Base-by-base conservation (phyloP, 2,797 vertebrate genomes). In the Thunnus albacares region DNA sequence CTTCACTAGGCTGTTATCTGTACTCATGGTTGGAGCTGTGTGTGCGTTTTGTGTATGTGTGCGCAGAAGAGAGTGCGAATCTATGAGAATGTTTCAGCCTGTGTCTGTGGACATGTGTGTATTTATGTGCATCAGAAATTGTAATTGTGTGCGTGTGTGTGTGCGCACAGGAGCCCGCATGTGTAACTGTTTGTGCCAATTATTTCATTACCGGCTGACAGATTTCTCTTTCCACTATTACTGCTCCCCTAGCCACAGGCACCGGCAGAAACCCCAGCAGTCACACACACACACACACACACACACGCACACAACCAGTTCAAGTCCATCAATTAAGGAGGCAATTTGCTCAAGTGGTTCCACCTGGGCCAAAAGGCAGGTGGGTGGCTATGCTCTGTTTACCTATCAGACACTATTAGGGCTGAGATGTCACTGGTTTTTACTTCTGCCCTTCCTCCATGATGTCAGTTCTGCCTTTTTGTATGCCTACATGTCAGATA, bases 261-360 rank as follows among this genome's bases (percentile, higher is more conserved):
- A 87, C 65, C 30, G 22, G 58, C 56, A 84, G 66, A 80, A 81
- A 75, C 79, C 66, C 64, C 79, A 60, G 80, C 75, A 83, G 38
- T 57, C 61, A 51, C 71, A 72, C 64, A 41, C 71, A 59, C 64
- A 82, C 75, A 82, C 65, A 57, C 12, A 52, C 68, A 59, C n/a
- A 62, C 45, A 61, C 67, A 51, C 24, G n/a, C n/a, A 73, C 77
- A 82, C 80, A 82, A 89, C 87, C 84, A 86, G 83, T 90, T 88
- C 87, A 92, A 95, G 90, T 94, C 91, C 94, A 96, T 95, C 95
- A 95, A 95, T 96, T 94, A 93, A 94, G 90, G 90, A 94, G 89
- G 94, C 90, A 95, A 94, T 95, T 94, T 92, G 88, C 87, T 87
- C 83, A 90, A 92, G 90, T 91, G 87, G 82, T 87, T 92, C 88